Evolutionary conservation across 2,888 invertebrate species (phyloP).

Genomic region (Hydropsyche betteni): DNA sequence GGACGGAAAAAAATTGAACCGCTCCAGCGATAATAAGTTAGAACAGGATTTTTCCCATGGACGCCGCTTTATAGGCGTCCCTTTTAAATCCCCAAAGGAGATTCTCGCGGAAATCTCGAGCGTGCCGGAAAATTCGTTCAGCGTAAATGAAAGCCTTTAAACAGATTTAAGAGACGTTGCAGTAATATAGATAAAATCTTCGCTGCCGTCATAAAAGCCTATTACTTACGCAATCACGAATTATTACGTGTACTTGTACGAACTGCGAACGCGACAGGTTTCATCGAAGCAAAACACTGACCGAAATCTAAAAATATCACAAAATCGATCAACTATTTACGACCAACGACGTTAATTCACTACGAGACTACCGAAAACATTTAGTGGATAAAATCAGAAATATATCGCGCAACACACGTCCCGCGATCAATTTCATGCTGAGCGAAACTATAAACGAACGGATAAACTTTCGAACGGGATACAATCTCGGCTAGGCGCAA

Average conservation of each 20-base stretch:
- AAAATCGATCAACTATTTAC: slow-evolving; percentile 1
- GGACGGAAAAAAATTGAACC: background rate
- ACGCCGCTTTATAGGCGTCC: slow-evolving; percentile 5
- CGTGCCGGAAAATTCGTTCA: slow-evolving; percentile 16
- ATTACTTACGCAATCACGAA: background rate
- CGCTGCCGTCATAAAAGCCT: background rate
- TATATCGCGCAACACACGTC: too few species aligned
- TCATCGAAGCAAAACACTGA: background rate
- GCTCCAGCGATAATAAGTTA: background rate
- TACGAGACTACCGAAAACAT: too few species aligned
- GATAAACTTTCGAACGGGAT: too few species aligned
- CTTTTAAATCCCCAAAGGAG: slow-evolving; percentile 12
- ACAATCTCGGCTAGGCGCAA: too few species aligned
- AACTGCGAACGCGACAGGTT: too few species aligned
- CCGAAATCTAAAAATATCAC: slow-evolving; percentile 8
- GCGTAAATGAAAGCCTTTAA: slow-evolving; percentile 19
- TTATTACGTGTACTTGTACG: too few species aligned
- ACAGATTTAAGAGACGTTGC: slow-evolving; percentile 1
- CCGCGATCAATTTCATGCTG: too few species aligned
- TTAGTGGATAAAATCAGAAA: too few species aligned
- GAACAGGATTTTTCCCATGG: slow-evolving; percentile 1
- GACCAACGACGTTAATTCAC: background rate
- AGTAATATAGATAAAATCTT: background rate
- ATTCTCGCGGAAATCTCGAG: slow-evolving; percentile 1
- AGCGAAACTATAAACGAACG: too few species aligned